Evolutionary conservation across 2,797 vertebrate species (phyloP).

Genomic region (Todus mexicanus): DNA sequence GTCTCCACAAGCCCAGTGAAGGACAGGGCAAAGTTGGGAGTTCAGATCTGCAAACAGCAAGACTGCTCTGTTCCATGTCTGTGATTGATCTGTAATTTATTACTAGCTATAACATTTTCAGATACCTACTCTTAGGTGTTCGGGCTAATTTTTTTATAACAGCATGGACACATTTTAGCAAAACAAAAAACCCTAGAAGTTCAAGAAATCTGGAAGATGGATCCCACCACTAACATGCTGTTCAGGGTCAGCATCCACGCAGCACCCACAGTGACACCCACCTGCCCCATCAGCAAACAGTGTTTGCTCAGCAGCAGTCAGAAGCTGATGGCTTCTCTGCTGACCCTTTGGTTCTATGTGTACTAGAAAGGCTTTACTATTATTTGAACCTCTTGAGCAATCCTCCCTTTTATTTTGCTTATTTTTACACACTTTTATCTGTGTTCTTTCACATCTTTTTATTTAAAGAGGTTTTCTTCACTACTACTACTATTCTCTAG

Average conservation of each 20-base stretch:
- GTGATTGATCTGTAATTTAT: background rate
- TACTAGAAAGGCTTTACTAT: background rate
- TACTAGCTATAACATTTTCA: background rate
- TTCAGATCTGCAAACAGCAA: background rate
- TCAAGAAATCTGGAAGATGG: background rate
- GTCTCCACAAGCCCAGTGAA: background rate
- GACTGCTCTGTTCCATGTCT: background rate
- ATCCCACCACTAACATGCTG: background rate
- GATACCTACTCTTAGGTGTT: background rate
- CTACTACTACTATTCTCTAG: background rate
- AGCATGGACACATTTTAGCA: background rate
- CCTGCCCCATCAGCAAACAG: background rate
- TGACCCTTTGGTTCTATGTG: background rate
- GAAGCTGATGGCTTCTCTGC: background rate
- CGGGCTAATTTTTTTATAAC: background rate
- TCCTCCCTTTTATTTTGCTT: slow-evolving; percentile 40
- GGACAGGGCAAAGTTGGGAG: background rate
- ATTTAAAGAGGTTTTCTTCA: slow-evolving; percentile 46
- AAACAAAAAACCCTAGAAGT: background rate
- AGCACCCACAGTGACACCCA: background rate
- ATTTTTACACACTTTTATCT: slow-evolving; percentile 40
- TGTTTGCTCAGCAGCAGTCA: background rate
- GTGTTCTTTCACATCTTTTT: slow-evolving; percentile 32
- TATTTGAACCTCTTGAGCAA: slow-evolving; percentile 18
- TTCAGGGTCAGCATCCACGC: background rate